phyloP scores from a whole-genome alignment of 1,140 invertebrate species.

The Lanistes nyassanus region DNA sequence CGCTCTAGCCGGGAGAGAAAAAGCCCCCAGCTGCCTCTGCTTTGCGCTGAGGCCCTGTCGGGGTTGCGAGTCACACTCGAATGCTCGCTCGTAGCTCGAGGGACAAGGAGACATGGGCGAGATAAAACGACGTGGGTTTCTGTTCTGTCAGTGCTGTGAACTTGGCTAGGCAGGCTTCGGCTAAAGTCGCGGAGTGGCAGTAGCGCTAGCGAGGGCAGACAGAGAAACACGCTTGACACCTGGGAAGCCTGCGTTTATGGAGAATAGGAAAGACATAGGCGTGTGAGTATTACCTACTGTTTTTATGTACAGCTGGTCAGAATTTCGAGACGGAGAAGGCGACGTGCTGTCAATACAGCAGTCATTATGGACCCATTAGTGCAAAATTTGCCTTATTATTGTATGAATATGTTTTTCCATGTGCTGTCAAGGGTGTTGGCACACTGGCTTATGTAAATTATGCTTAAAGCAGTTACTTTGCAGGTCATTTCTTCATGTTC shows the following conservation, averaged over 20 bases:
- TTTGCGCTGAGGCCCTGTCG: constrained; percentile 20
- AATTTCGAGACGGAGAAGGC: too few species aligned
- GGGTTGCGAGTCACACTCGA: constrained; percentile 19
- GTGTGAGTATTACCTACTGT: too few species aligned
- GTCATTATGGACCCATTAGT: too few species aligned
- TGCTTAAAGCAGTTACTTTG: too few species aligned
- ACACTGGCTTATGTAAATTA: too few species aligned
- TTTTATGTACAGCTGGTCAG: too few species aligned
- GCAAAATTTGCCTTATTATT: too few species aligned
- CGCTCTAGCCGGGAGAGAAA: constrained; percentile 11
- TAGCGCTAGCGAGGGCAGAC: constrained; percentile 6
- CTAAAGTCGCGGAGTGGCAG: constrained; percentile 15
- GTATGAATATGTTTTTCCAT: too few species aligned
- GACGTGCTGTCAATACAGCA: too few species aligned
- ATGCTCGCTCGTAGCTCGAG: constrained; percentile 19
- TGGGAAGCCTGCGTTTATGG: background rate
- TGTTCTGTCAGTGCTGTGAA: constrained; percentile 4
- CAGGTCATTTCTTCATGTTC: too few species aligned
- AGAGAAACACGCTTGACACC: constrained; percentile 5
- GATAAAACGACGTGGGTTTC: constrained; percentile 19
- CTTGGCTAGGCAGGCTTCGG: constrained; percentile 1
- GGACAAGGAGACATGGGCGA: constrained; percentile 21
- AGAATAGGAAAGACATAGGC: too few species aligned
- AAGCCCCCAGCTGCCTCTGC: constrained; percentile 26
- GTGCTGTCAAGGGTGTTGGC: too few species aligned